Conservation (phyloP, 2,113 vertebrate genomes). For the Strix uralensis region DNA sequence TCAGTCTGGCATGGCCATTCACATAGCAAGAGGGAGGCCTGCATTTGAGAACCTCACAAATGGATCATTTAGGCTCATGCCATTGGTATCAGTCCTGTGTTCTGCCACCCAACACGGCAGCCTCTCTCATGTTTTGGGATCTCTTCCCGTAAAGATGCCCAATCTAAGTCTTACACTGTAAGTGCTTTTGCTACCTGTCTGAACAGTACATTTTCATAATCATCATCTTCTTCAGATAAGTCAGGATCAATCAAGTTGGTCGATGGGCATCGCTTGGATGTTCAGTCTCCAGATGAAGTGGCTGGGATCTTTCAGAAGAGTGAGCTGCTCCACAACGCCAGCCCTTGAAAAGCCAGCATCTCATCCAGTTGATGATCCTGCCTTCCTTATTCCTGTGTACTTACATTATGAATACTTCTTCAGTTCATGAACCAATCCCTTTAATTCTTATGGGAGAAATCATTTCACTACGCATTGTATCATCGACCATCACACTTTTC, state of each 20-base stretch:
- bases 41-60: neutral
- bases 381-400: neutral
- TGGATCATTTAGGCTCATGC: neutral
- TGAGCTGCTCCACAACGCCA: neutral
- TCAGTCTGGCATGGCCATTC: neutral
- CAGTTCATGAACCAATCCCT: neutral
- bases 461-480: neutral
- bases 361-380: neutral
- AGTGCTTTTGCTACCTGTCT: neutral
- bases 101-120: neutral
- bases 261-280: fast-evolving
- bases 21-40: neutral
- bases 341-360: neutral
- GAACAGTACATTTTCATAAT: neutral
- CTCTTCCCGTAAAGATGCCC: neutral
- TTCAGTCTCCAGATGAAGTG: neutral
- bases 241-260: neutral
- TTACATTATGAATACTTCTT: neutral
- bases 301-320: neutral
- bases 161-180: neutral
- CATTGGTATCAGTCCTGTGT: neutral
- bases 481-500: neutral
- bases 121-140: neutral
- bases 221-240: neutral
- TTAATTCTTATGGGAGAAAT: neutral